Evolutionary conservation across 2,113 vertebrate genomes (phyloP).

Genomic region (Bombycilla garrulus): DNA sequence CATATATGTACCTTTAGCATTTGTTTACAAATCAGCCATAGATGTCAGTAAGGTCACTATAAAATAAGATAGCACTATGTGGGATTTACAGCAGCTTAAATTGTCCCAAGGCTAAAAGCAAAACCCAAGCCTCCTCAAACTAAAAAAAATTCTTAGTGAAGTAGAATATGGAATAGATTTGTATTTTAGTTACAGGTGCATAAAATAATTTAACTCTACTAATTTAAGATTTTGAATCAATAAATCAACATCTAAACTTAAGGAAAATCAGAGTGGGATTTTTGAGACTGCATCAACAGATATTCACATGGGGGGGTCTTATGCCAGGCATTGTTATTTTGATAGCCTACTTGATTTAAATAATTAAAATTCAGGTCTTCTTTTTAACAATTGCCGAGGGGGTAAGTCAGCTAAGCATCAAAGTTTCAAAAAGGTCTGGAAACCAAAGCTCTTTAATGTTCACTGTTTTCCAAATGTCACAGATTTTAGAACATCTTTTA

Average conservation of each 20-base stretch:
- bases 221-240: not conserved
- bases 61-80: not conserved
- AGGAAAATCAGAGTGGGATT: not conserved
- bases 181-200: not conserved
- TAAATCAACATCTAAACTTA: not conserved
- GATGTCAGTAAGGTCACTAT: not conserved
- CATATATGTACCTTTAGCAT: not conserved
- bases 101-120: not conserved
- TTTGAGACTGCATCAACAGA: not conserved
- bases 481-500: not conserved
- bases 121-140: not conserved
- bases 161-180: not conserved
- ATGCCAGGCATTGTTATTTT: not conserved
- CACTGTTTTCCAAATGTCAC: not conserved
- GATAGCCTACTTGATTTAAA: not conserved
- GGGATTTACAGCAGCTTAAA: not conserved
- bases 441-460: not conserved
- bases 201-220: not conserved
- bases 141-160: rapidly evolving
- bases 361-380: not conserved
- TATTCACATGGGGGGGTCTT: not conserved
- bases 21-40: not conserved
- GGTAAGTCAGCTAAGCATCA: not conserved
- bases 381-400: not conserved
- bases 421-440: not conserved